Evolutionary conservation across 2,797 vertebrate species (phyloP).

Genomic region (Clamator glandarius): DNA sequence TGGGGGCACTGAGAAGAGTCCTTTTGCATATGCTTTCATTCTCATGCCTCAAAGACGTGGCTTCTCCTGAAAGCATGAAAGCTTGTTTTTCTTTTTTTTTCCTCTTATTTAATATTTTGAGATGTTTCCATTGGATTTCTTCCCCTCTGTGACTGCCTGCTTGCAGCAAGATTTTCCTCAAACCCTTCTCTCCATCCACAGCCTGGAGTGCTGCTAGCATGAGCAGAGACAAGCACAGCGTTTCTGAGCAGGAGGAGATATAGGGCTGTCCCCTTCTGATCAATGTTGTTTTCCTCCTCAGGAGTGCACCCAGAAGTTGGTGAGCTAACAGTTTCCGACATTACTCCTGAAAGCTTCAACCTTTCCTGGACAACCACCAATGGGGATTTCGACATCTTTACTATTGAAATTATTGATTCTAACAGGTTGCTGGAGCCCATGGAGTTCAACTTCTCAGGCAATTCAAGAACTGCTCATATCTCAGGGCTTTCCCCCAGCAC

Average conservation of each 20-base stretch:
- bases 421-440: conserved; percentile 89
- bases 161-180: conserved; percentile 20
- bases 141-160: not conserved
- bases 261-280: conserved; percentile 1
- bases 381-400: conserved; percentile 87
- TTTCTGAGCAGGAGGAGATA: not conserved
- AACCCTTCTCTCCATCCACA: not conserved
- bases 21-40: conserved; percentile 20
- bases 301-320: conserved; percentile 85
- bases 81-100: not conserved
- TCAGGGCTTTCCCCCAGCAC: conserved; percentile 90
- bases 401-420: conserved; percentile 96
- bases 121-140: not conserved
- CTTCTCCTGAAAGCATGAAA: not conserved
- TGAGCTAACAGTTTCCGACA: conserved; percentile 85
- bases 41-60: not conserved
- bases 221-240: not conserved
- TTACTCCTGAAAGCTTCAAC: conserved; percentile 91
- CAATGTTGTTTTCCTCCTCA: conserved; percentile 79
- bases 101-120: not conserved
- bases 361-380: conserved; percentile 87
- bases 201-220: not conserved
- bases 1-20: not conserved
- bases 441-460: conserved; percentile 87
- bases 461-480: conserved; percentile 81